These are phyloP conservation scores for Nixonia krombeini DNA, from an alignment of 1,140 invertebrate genomes.

Conservation along the genomic window DNA sequence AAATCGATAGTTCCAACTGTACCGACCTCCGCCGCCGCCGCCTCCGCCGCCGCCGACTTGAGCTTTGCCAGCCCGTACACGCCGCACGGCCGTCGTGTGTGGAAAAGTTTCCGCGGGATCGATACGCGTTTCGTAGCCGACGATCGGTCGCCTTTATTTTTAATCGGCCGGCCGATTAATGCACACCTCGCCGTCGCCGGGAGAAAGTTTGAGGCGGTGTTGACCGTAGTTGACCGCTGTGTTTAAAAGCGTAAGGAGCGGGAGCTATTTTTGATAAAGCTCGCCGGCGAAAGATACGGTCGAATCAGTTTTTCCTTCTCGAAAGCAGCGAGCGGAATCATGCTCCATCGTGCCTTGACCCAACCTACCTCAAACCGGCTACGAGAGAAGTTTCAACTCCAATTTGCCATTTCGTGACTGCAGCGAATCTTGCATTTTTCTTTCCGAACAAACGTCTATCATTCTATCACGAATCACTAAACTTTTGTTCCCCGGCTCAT, in stretches of 20 bases:
- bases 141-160: neutral
- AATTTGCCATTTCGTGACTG: conserved; percentile 74
- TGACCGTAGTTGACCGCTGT: no score
- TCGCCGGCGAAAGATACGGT: no score
- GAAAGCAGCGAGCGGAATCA: conserved; percentile 26
- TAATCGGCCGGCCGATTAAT: no score
- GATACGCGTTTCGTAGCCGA: neutral
- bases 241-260: no score
- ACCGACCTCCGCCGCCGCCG: conserved; percentile 50
- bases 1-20: conserved; percentile 57
- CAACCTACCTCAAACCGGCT: conserved; percentile 66
- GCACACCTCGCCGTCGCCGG: no score
- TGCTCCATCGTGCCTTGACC: conserved; percentile 50
- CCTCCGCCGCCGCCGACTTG: conserved; percentile 50
- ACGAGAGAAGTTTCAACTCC: conserved; percentile 68
- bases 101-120: conserved; percentile 3
- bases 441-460: conserved; percentile 73
- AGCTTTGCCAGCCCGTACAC: conserved; percentile 17
- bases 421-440: conserved; percentile 73
- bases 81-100: neutral
- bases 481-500: conserved; percentile 68
- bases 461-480: conserved; percentile 70
- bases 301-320: conserved; percentile 24
- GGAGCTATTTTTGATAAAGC: no score
- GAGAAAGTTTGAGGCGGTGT: no score